Percentiles rank a stretch among this genome's conserved stretches.
phyloP scores from a whole-genome alignment of 1,140 invertebrate species.

The Leptoteleia sp. region DNA sequence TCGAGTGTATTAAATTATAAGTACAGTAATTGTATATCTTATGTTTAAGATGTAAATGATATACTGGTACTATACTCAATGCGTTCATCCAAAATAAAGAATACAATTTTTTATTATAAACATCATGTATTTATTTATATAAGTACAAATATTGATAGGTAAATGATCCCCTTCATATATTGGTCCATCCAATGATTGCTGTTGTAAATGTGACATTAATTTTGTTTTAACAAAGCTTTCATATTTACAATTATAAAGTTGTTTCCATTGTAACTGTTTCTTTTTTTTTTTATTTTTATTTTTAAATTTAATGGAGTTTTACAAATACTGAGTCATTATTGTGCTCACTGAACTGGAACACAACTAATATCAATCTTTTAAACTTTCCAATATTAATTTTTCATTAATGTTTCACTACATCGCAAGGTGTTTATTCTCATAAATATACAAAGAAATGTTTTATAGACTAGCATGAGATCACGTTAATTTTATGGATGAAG shows the following conservation, averaged over 20 bases:
- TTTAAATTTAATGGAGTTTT: too few species aligned
- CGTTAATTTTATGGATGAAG: slow-evolving; percentile 16
- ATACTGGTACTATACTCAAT: slow-evolving; percentile 4
- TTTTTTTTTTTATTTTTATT: not conserved
- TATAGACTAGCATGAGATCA: slow-evolving; percentile 69
- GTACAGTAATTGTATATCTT: too few species aligned
- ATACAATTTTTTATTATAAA: slow-evolving; percentile 17
- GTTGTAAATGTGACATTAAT: slow-evolving; percentile 5
- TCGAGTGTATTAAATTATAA: too few species aligned
- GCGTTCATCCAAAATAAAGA: slow-evolving; percentile 24
- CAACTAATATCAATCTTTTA: too few species aligned
- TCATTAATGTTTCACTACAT: not conserved
- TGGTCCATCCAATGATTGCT: slow-evolving; percentile 30
- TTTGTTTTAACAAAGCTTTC: slow-evolving; percentile 8
- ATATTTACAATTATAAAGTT: not conserved
- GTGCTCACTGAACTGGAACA: too few species aligned
- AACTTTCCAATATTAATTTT: too few species aligned
- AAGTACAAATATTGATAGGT: slow-evolving; percentile 26
- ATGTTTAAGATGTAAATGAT: too few species aligned
- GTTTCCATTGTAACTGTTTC: not conserved
- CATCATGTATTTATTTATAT: slow-evolving; percentile 29
- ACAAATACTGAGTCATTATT: too few species aligned
- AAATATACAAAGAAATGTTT: slow-evolving; percentile 50
- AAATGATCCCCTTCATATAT: slow-evolving; percentile 7
- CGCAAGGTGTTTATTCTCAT: slow-evolving; percentile 58